Conservation (phyloP, 2,888 invertebrate species). For the Scaptomyza reducta region DNA sequence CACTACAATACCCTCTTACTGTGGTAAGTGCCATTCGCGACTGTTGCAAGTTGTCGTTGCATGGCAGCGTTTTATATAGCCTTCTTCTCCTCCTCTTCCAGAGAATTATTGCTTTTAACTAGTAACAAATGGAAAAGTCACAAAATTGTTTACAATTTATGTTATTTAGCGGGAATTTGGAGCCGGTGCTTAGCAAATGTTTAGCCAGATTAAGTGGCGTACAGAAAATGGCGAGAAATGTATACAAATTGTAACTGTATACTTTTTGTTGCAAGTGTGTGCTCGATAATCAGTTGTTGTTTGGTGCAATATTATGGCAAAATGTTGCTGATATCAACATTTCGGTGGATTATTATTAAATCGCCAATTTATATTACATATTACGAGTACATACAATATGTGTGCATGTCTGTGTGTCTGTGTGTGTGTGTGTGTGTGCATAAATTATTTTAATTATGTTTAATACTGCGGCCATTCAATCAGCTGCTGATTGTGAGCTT, state of each 20-base stretch:
- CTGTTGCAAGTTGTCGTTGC: constrained; percentile 6
- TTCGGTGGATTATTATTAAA: constrained; percentile 32
- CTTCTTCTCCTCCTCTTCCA: neutral
- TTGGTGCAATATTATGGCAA: constrained; percentile 24
- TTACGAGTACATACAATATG: neutral
- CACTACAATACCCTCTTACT: no score
- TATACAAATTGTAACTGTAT: constrained; percentile 13
- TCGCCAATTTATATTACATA: constrained; percentile 11
- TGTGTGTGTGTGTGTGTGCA: neutral
- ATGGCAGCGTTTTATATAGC: constrained; percentile 19
- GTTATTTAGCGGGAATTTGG: constrained; percentile 9
- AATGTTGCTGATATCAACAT: constrained; percentile 19
- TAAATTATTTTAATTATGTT: constrained; percentile 25
- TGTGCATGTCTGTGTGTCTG: neutral
- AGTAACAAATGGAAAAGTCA: neutral
- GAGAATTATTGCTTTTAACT: neutral
- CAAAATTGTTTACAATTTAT: constrained; percentile 20
- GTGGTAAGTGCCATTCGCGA: constrained; percentile 8
- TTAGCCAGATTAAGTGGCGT: constrained; percentile 4
- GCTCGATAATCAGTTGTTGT: constrained; percentile 6
- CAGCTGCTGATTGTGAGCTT: constrained; percentile 17
- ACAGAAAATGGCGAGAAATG: constrained; percentile 9
- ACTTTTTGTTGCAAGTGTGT: neutral
- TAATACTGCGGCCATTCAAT: constrained; percentile 27
- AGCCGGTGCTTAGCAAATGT: constrained; percentile 25